These are phyloP conservation scores for Garra rufa DNA, from an alignment of 2,113 vertebrate species.

Conservation along the genomic window DNA sequence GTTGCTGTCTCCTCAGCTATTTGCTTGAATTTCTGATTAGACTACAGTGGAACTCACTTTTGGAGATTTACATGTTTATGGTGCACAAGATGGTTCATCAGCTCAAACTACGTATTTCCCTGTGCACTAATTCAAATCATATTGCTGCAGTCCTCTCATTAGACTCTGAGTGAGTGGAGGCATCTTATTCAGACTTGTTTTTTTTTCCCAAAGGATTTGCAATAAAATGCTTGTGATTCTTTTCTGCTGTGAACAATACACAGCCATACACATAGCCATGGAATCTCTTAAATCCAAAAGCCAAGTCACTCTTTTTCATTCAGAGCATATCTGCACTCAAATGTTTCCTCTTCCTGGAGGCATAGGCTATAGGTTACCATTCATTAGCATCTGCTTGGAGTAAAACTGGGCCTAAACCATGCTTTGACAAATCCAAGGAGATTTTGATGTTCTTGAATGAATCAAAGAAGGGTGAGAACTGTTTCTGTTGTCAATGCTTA, in stretches of 20 bases:
- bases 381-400: slow-evolving; percentile 26
- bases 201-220: too few relatives aligned
- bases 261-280: slow-evolving; percentile 26
- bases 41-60: neutral
- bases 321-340: slow-evolving; percentile 40
- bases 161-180: slow-evolving; percentile 39
- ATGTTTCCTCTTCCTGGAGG: slow-evolving; percentile 37
- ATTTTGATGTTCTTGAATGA: neutral
- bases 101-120: slow-evolving; percentile 38
- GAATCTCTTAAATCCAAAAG: slow-evolving; percentile 43
- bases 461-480: neutral
- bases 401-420: neutral
- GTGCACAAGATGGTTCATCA: neutral
- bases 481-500: too few relatives aligned
- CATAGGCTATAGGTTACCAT: slow-evolving; percentile 48
- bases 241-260: slow-evolving; percentile 39
- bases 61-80: neutral
- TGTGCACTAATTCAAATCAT: slow-evolving; percentile 42
- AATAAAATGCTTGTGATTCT: slow-evolving; percentile 1
- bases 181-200: slow-evolving; percentile 46
- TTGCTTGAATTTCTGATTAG: slow-evolving; percentile 16
- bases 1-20: slow-evolving; percentile 30
- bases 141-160: slow-evolving; percentile 45
- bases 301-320: slow-evolving; percentile 52
- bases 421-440: too few relatives aligned